Conservation (phyloP, 2,113 vertebrate genomes). For the Sinocyclocheilus rhinocerous region DNA sequence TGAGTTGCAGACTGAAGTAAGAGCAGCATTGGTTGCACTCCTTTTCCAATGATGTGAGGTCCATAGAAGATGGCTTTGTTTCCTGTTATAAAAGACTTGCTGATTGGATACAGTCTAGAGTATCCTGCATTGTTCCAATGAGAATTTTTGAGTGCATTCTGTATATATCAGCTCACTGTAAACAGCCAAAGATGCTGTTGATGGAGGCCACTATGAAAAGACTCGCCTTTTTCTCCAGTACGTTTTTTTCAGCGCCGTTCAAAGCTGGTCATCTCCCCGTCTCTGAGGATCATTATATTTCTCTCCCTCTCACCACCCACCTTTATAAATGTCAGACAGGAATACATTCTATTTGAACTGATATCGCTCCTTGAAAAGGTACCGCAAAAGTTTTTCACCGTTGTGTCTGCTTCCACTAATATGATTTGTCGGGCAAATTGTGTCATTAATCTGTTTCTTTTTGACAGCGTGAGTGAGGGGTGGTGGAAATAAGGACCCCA, state of each 20-base stretch:
- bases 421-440: conserved; percentile 95
- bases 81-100: conserved; percentile 1
- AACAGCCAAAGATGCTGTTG: conserved; percentile 9
- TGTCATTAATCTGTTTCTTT: conserved; percentile 90
- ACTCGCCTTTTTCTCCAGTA: conserved; percentile 41
- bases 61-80: conserved; percentile 1
- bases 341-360: conserved; percentile 94
- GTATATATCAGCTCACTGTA: conserved; percentile 6
- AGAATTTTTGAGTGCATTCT: neutral
- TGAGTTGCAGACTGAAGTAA: neutral
- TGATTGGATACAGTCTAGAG: conserved; percentile 22
- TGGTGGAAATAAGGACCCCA: conserved; percentile 80
- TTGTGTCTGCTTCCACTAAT: conserved; percentile 86
- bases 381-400: conserved; percentile 71
- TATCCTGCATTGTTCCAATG: neutral
- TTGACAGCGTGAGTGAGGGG: conserved; percentile 81
- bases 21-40: neutral
- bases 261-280: conserved; percentile 77
- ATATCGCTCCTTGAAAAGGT: conserved; percentile 83
- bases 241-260: conserved; percentile 79
- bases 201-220: conserved; percentile 33
- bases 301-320: conserved; percentile 82
- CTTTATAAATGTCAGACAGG: conserved; percentile 92
- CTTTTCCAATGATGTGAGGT: neutral
- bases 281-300: conserved; percentile 85